A percentile compares a stretch with the other conserved stretches of the same genome.
Evolutionary conservation across 2,113 vertebrate genomes (phyloP).

Genomic region (Thunnus maccoyii): DNA sequence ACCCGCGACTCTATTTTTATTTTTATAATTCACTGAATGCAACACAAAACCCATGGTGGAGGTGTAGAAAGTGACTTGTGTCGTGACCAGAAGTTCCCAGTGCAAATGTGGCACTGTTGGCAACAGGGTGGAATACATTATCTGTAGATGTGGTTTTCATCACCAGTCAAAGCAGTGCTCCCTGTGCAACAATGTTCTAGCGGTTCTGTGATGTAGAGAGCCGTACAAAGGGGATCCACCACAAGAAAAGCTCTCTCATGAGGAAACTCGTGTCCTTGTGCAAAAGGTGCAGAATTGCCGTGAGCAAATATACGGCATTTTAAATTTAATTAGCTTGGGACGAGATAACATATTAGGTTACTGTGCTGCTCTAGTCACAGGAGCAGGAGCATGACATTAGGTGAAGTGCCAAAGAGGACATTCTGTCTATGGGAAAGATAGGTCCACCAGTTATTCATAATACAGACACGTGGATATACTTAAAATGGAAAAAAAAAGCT

Average conservation of each 20-base stretch:
- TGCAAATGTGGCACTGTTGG: not conserved
- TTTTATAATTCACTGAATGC: not conserved
- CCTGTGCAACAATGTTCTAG: not conserved
- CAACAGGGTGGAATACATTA: not conserved
- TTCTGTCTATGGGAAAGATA: slow-evolving; percentile 24
- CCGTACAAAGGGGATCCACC: not conserved
- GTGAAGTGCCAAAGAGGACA: slow-evolving; percentile 26
- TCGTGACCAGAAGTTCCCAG: slow-evolving; percentile 10
- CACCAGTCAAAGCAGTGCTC: slow-evolving; percentile 12
- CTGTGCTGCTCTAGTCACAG: slow-evolving; percentile 18
- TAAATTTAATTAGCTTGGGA: slow-evolving; percentile 34
- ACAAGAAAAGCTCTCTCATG: slow-evolving; percentile 1
- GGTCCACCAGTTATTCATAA: slow-evolving; percentile 29
- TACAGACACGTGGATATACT: slow-evolving; percentile 50
- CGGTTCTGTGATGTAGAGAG: slow-evolving; percentile 8
- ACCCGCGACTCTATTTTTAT: not conserved
- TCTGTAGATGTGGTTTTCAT: slow-evolving; percentile 22
- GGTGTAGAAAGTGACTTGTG: not conserved
- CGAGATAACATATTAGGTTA: slow-evolving; percentile 19
- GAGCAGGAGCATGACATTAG: slow-evolving; percentile 4
- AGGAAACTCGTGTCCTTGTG: slow-evolving; percentile 31
- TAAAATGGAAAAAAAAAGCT: slow-evolving; percentile 16
- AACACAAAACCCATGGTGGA: not conserved
- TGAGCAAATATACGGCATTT: slow-evolving; percentile 28
- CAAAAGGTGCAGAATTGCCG: slow-evolving; percentile 45